These are phyloP conservation scores for Boulengeromyrus knoepffleri DNA, from an alignment of 2,113 vertebrate genomes.

Conservation along the genomic window DNA sequence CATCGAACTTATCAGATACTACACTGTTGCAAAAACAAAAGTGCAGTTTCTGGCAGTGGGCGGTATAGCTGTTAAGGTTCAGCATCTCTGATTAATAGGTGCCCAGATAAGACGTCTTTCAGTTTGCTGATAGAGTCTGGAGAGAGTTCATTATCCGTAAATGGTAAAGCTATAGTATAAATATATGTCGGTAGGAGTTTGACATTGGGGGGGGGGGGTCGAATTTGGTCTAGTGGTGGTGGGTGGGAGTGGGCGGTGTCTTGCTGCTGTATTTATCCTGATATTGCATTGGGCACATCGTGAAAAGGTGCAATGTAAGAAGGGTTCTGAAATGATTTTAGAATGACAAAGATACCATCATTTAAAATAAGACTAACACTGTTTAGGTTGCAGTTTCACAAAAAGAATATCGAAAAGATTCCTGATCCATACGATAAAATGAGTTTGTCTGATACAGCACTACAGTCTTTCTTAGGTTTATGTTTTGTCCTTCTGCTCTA, in stretches of 20 bases:
- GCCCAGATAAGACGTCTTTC: neutral
- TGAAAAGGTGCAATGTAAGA: neutral
- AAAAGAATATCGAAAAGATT: neutral
- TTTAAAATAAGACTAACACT: neutral
- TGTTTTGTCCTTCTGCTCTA: neutral
- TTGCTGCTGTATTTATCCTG: neutral
- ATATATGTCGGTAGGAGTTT: neutral
- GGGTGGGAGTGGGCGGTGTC: neutral
- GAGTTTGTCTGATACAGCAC: neutral
- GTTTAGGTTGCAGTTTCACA: neutral
- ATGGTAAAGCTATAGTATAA: neutral
- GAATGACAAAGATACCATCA: neutral
- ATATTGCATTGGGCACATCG: neutral
- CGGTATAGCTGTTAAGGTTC: neutral
- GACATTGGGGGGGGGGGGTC: neutral
- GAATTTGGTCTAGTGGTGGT: neutral
- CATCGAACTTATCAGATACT: neutral
- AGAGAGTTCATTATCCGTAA: neutral
- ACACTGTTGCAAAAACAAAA: neutral
- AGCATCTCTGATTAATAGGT: neutral
- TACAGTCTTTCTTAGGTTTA: neutral
- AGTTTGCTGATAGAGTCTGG: neutral
- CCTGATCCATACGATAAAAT: neutral
- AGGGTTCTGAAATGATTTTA: neutral
- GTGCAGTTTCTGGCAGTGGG: neutral